Evolutionary conservation across 2,113 vertebrate species (phyloP).

Genomic region (Uropsilus gracilis): DNA sequence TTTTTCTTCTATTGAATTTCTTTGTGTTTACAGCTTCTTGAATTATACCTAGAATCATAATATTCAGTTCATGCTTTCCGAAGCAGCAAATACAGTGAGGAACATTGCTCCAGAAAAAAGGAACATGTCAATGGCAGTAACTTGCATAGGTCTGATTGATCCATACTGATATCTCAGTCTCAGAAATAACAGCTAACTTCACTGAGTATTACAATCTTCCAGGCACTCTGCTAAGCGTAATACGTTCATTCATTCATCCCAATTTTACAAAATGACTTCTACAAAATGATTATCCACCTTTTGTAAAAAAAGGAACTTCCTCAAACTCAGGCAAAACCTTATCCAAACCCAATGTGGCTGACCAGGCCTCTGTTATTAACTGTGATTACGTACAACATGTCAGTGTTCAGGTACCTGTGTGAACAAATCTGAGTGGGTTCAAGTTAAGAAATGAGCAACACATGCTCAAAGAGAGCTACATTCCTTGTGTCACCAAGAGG

Average conservation of each 20-base stretch:
- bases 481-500: not conserved
- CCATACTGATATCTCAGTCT: not conserved
- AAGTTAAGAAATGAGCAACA: not conserved
- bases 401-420: not conserved
- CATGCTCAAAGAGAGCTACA: not conserved
- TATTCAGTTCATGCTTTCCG: conserved; percentile 6
- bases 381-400: fast-evolving
- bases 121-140: not conserved
- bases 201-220: not conserved
- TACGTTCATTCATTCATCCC: not conserved
- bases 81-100: not conserved
- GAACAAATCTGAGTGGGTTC: not conserved
- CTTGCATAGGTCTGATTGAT: not conserved
- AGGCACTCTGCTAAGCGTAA: not conserved
- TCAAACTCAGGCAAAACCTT: not conserved
- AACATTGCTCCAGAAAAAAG: not conserved
- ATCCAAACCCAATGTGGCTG: not conserved
- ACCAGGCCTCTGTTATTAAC: not conserved
- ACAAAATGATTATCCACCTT: not conserved
- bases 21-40: conserved; percentile 53
- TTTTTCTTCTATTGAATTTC: conserved; percentile 16
- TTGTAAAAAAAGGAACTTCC: not conserved
- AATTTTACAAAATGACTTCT: not conserved
- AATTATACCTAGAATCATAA: conserved; percentile 39
- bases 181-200: not conserved